Evolutionary conservation across 2,797 vertebrate species (phyloP), one percentile per base, ranked within the genome.

Genomic region (Ptychadena robeensis): DNA sequence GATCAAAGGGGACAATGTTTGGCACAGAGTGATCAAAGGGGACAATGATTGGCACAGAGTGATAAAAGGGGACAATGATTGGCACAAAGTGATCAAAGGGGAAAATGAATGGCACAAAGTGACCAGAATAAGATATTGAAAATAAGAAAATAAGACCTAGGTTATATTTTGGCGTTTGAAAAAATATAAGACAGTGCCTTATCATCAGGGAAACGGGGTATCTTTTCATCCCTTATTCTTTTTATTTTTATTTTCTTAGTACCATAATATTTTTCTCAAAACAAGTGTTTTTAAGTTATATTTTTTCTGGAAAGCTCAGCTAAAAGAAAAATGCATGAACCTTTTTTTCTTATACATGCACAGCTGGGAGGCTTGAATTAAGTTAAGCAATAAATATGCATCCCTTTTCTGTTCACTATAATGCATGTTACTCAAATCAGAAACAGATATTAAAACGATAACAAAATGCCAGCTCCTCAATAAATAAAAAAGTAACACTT

Each of bases 361-460:
- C 35, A 30, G 40, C 53, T 59, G 32, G 68, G 75, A 79, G 22
- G 22, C 38, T 34, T 37, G 37, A 48, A 79, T 65, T 67, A 66
- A 72, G 32, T 67, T 73, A 38, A 11, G 61, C 71, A 59, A 83
- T 79, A 64, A 83, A 79, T 79, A 79, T 83, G 27, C 30, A 79
- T 22, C n/a, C n/a, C 22, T 67, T 69, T n/a, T 72, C 53, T 66
- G 30, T 30, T 70, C 69, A 37, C 38, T 31, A 59, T 28, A 65
- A 82, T 82, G 53, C 5, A 72, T 70, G 25, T 34, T n/a, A 35
- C 5, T 70, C 48, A 31, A 14, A 40, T 70, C 30, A 69, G 35
- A 38, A n/a, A 69, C n/a, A 22, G 37, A 61, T 31, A 70, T 18
- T 68, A 82, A 59, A 68, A 3, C 25, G 12, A 69, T 78, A 67